These are phyloP conservation scores for Thinocorus orbignyianus DNA, from an alignment of 2,113 vertebrate species.

Conservation along the genomic window DNA sequence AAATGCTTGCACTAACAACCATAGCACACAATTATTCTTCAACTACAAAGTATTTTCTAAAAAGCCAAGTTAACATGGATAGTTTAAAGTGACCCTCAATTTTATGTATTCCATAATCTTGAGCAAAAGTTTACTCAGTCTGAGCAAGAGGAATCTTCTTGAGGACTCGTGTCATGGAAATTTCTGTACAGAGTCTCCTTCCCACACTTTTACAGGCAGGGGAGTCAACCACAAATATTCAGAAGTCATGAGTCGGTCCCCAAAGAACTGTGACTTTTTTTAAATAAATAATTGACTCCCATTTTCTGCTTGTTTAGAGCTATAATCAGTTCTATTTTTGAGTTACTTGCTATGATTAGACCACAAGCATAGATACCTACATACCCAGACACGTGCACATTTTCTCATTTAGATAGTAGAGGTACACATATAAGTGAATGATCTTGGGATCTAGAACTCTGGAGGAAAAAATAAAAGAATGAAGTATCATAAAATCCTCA, in stretches of 20 bases:
- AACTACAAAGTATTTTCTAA: neutral
- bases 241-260: neutral
- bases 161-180: neutral
- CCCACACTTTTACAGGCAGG: neutral
- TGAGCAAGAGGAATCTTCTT: neutral
- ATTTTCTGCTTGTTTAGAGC: neutral
- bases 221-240: neutral
- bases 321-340: neutral
- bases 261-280: neutral
- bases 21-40: neutral
- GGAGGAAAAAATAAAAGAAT: neutral
- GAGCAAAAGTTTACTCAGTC: neutral
- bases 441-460: neutral
- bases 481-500: neutral
- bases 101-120: neutral
- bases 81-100: neutral
- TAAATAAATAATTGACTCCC: neutral
- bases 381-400: accelerated
- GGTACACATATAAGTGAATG: neutral
- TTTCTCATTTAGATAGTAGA: neutral
- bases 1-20: neutral
- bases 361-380: neutral
- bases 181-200: neutral
- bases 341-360: neutral
- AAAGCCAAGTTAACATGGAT: neutral